A percentile compares a stretch with the other conserved stretches of the same genome.
phyloP scores from a whole-genome alignment of 2,888 invertebrate species.

The Aphodius sticticus region DNA sequence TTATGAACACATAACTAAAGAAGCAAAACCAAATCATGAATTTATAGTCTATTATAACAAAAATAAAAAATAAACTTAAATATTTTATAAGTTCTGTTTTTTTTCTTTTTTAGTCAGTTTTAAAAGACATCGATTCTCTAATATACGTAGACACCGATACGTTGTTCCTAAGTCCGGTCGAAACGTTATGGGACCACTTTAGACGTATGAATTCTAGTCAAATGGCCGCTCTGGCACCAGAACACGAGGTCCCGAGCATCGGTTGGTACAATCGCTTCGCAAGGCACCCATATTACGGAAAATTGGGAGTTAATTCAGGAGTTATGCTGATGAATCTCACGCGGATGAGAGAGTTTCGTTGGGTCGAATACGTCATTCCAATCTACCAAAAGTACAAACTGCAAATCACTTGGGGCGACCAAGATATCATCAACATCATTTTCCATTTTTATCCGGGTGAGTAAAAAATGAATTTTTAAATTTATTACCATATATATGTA shows the following conservation, averaged over 20 bases:
- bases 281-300: slow-evolving; percentile 92
- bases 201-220: slow-evolving; percentile 82
- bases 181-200: slow-evolving; percentile 86
- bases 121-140: slow-evolving; percentile 82
- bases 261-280: slow-evolving; percentile 98
- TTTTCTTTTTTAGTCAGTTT: slow-evolving; percentile 69
- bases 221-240: slow-evolving; percentile 86
- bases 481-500: too few species aligned
- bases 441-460: slow-evolving; percentile 81
- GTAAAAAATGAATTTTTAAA: too few species aligned
- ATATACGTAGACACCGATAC: slow-evolving; percentile 95
- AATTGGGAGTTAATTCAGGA: slow-evolving; percentile 91
- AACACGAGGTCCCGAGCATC: slow-evolving; percentile 90
- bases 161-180: slow-evolving; percentile 83
- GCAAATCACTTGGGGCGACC: slow-evolving; percentile 96
- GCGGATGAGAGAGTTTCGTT: slow-evolving; percentile 84
- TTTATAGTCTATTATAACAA: too few species aligned
- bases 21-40: too few species aligned
- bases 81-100: slow-evolving; percentile 15
- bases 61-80: slow-evolving; percentile 9
- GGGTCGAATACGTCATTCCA: slow-evolving; percentile 85
- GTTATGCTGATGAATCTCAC: slow-evolving; percentile 98
- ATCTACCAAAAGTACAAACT: slow-evolving; percentile 85
- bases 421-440: slow-evolving; percentile 92
- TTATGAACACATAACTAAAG: too few species aligned